Evolutionary conservation across 1,140 invertebrate species (phyloP).

Genomic region (Cylas formicarius): DNA sequence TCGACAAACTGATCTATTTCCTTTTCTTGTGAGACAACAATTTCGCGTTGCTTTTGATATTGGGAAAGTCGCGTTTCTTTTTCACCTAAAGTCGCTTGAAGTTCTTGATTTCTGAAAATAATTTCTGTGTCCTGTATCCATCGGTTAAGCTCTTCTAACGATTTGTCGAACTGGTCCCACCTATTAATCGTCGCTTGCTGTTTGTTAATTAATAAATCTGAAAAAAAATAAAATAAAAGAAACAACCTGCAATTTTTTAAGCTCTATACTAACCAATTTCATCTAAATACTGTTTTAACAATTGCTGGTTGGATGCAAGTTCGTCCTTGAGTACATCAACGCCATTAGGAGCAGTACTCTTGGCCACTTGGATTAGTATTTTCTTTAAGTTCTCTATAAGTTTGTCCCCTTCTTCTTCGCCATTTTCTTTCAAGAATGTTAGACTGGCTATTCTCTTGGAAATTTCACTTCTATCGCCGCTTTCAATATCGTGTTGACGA

Average conservation of each 20-base stretch:
- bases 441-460: slow-evolving; percentile 63
- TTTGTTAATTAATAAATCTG: slow-evolving; percentile 55
- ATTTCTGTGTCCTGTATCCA: slow-evolving; percentile 82
- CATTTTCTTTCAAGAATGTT: slow-evolving; percentile 60
- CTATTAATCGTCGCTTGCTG: slow-evolving; percentile 67
- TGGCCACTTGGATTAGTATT: slow-evolving; percentile 60
- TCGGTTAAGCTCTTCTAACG: slow-evolving; percentile 67
- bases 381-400: slow-evolving; percentile 63
- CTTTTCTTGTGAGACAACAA: slow-evolving; percentile 67
- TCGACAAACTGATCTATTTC: slow-evolving; percentile 85
- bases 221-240: slow-evolving; percentile 12
- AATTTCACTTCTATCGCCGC: slow-evolving; percentile 75
- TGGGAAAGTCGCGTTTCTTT: slow-evolving; percentile 70
- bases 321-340: slow-evolving; percentile 67
- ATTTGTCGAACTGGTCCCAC: slow-evolving; percentile 83
- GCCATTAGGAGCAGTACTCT: slow-evolving; percentile 74
- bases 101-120: slow-evolving; percentile 74
- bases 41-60: slow-evolving; percentile 66
- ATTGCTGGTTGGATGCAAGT: slow-evolving; percentile 59
- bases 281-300: slow-evolving; percentile 56
- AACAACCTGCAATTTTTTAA: neutral
- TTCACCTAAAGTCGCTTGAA: slow-evolving; percentile 72
- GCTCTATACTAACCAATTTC: slow-evolving; percentile 49
- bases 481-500: slow-evolving; percentile 65
- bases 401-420: slow-evolving; percentile 62